Evolutionary conservation across 2,797 vertebrate genomes (phyloP).

Genomic region (Arremon brunneinucha): DNA sequence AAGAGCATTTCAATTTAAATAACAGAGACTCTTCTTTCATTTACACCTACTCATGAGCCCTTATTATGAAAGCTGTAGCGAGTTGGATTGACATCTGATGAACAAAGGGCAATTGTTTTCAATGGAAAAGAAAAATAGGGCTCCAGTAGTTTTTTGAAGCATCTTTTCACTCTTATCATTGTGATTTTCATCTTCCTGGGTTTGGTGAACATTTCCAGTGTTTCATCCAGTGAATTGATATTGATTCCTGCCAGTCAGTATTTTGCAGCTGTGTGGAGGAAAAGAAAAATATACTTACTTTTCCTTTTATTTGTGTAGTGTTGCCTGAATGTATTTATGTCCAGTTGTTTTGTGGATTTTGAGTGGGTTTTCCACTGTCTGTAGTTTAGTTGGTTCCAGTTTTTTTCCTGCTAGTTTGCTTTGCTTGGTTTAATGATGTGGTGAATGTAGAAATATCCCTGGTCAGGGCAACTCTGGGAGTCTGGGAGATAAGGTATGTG

Average conservation of each 20-base stretch:
- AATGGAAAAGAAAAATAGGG: conserved; percentile 18
- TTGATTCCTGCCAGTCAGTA: conserved; percentile 9
- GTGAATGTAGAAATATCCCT: not conserved
- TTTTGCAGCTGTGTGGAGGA: not conserved
- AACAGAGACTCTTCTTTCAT: conserved; percentile 32
- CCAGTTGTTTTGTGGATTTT: not conserved
- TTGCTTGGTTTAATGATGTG: not conserved
- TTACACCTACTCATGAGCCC: conserved; percentile 41
- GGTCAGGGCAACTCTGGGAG: not conserved
- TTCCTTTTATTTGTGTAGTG: not conserved
- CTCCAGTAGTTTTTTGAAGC: conserved; percentile 17
- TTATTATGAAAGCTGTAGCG: conserved; percentile 14
- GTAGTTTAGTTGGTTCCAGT: not conserved
- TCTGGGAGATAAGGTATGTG: not conserved
- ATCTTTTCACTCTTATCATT: conserved; percentile 27
- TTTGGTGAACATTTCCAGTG: not conserved
- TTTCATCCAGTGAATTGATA: conserved; percentile 28
- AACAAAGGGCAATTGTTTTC: conserved; percentile 61
- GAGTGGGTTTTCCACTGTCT: not conserved
- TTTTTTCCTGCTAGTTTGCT: not conserved
- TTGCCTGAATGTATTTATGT: not conserved
- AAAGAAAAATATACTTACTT: not conserved
- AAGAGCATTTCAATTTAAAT: conserved; percentile 48
- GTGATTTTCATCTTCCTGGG: conserved; percentile 24
- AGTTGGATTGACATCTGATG: conserved; percentile 33